Conservation (phyloP, 2,113 vertebrate species). For the Ornithorhynchus anatinus region DNA sequence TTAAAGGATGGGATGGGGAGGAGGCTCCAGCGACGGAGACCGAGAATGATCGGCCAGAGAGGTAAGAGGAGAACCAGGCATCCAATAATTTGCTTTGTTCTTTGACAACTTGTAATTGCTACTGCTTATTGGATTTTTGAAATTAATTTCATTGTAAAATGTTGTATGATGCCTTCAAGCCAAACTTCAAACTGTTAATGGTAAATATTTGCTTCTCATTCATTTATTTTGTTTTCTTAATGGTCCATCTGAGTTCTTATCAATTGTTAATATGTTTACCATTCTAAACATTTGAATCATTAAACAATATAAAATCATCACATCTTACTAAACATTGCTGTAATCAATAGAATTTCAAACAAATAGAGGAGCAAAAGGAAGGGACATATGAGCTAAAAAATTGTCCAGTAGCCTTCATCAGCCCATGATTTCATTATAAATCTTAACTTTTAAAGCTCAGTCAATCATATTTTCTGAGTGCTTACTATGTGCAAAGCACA, state of each 20-base stretch:
- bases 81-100: not conserved
- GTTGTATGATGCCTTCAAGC: not conserved
- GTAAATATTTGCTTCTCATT: conserved; percentile 26
- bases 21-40: too few relatives aligned
- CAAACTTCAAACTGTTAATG: conserved; percentile 18
- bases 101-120: conserved; percentile 6
- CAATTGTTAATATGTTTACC: conserved; percentile 25
- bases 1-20: too few relatives aligned
- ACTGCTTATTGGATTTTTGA: conserved; percentile 27
- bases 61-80: too few relatives aligned
- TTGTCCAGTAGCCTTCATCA: not conserved
- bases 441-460: not conserved
- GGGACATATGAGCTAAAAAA: not conserved
- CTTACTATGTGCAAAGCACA: too few relatives aligned
- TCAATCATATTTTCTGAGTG: too few relatives aligned
- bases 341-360: not conserved
- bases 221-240: conserved; percentile 27
- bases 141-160: conserved; percentile 4
- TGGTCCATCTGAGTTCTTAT: conserved; percentile 13
- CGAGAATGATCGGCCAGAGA: too few relatives aligned
- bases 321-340: not conserved
- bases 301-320: conserved; percentile 10
- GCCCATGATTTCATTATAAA: not conserved
- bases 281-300: conserved; percentile 18
- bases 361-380: not conserved